phyloP scores from a whole-genome alignment of 2,888 invertebrate species.

The Yponomeuta plumbellus region DNA sequence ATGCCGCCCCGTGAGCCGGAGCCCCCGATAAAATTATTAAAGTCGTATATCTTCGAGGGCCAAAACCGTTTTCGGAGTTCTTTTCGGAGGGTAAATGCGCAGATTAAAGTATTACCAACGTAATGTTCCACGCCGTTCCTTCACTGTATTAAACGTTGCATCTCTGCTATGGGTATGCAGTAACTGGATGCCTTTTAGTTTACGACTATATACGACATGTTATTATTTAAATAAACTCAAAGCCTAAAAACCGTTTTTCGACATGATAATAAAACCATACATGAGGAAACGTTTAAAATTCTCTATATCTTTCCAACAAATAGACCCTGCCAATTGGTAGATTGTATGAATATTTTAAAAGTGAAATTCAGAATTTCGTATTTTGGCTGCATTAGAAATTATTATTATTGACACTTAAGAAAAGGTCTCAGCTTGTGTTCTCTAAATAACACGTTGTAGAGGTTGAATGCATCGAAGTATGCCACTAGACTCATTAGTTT shows the following conservation, averaged over 20 bases:
- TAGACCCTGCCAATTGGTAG: no score
- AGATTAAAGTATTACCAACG: no score
- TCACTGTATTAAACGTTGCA: not conserved
- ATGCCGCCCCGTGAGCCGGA: conserved; percentile 31
- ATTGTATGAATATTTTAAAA: no score
- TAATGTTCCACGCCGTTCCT: not conserved
- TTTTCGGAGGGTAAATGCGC: not conserved
- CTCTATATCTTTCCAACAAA: no score
- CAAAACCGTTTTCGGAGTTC: not conserved
- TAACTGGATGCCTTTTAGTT: not conserved
- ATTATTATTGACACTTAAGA: no score
- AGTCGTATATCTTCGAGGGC: conserved; percentile 10
- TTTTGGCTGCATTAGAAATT: no score
- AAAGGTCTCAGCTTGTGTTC: not conserved
- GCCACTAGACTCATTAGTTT: not conserved
- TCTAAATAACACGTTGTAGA: not conserved
- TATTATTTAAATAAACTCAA: no score
- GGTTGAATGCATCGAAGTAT: not conserved
- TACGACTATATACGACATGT: no score
- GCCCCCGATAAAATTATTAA: conserved; percentile 7
- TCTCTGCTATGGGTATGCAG: not conserved
- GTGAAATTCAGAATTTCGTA: no score
- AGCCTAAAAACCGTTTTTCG: no score
- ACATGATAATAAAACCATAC: no score
- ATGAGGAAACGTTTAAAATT: no score